These are phyloP conservation scores for Acestrorhynchus altus DNA, from an alignment of 2,797 vertebrate species.

Conservation along the genomic window DNA sequence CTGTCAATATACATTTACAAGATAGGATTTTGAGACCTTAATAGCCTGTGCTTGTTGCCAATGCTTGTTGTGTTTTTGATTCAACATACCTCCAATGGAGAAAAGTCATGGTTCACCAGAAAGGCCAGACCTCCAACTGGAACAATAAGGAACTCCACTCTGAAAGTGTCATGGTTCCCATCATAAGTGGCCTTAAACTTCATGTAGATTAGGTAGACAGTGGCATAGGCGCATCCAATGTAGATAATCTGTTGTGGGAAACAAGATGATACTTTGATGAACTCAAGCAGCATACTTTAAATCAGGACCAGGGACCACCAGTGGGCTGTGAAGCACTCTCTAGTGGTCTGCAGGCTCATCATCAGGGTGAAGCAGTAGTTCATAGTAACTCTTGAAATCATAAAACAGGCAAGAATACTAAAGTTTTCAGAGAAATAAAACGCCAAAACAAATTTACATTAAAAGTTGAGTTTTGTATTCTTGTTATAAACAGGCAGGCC, in stretches of 20 bases:
- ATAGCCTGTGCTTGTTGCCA: neutral
- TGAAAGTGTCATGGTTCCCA: conserved; percentile 97
- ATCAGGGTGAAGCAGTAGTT: no score
- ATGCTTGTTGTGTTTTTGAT: neutral
- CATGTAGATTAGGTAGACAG: conserved; percentile 93
- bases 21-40: no score
- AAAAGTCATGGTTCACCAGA: conserved; percentile 96
- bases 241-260: conserved; percentile 87
- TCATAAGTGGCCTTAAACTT: conserved; percentile 98
- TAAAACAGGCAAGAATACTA: no score
- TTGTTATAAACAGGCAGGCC: no score
- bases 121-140: conserved; percentile 94
- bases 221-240: conserved; percentile 91
- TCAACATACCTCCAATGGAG: conserved; percentile 87
- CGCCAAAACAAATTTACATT: no score
- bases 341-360: no score
- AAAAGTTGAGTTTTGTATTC: no score
- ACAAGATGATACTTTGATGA: neutral
- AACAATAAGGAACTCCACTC: conserved; percentile 95
- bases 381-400: no score
- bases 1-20: no score
- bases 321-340: no score
- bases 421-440: no score
- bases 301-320: no score
- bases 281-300: neutral